Conservation (phyloP, 2,888 invertebrate species). For the Lypha dubia region DNA sequence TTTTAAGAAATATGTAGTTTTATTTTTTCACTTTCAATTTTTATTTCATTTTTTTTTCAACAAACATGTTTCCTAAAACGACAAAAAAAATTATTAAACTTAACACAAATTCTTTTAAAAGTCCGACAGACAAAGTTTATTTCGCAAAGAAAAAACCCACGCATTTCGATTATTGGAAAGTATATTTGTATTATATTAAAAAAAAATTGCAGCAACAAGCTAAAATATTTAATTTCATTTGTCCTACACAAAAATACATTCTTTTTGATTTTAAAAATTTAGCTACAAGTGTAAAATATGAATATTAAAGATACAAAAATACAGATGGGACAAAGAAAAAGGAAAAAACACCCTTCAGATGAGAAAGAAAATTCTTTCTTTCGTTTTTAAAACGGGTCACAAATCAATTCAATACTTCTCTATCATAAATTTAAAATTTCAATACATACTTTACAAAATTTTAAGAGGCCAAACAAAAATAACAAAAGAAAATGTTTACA, state of each 20-base stretch:
- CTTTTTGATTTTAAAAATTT: constrained; percentile 19
- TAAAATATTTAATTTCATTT: constrained; percentile 62
- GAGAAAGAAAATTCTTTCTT: not conserved
- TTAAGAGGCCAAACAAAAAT: constrained; percentile 14
- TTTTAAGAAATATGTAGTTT: no score
- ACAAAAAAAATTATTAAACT: no score
- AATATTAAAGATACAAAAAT: constrained; percentile 38
- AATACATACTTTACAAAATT: not conserved
- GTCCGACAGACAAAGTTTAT: not conserved
- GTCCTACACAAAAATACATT: constrained; percentile 71
- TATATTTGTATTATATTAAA: no score
- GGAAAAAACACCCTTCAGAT: not conserved
- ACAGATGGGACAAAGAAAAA: not conserved
- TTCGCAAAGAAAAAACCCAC: constrained; percentile 8
- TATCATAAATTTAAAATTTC: not conserved
- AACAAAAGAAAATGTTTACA: not conserved
- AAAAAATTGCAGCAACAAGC: constrained; percentile 23
- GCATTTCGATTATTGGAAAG: no score
- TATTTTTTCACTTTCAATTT: no score
- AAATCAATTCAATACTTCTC: constrained; percentile 1
- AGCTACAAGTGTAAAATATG: constrained; percentile 50
- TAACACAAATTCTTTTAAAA: no score
- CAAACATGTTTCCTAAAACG: no score
- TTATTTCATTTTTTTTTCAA: no score
- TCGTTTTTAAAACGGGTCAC: not conserved